Evolutionary conservation across 2,888 invertebrate species (phyloP).

Genomic region (Melinopterus prodromus): DNA sequence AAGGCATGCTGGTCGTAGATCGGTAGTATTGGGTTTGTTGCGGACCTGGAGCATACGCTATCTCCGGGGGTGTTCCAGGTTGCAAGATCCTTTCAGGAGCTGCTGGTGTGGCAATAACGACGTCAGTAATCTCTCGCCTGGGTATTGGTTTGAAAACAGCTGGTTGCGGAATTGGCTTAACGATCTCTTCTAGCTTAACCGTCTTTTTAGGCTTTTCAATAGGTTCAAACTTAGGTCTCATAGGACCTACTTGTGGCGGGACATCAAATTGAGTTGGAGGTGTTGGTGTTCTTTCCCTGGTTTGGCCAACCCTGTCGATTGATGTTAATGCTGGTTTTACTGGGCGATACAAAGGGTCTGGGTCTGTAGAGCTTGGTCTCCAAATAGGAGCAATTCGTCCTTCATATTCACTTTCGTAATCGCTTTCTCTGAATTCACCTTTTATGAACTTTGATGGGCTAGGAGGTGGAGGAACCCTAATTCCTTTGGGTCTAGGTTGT

Average conservation of each 20-base stretch:
- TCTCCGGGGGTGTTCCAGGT: constrained; percentile 68
- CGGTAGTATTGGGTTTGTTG: constrained; percentile 64
- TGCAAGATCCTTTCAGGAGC: constrained; percentile 58
- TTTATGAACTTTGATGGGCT: constrained; percentile 73
- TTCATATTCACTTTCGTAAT: constrained; percentile 78
- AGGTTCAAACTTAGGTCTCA: constrained; percentile 68
- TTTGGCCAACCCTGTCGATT: constrained; percentile 60
- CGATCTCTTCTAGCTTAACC: constrained; percentile 53
- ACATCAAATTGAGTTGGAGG: constrained; percentile 69
- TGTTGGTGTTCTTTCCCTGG: constrained; percentile 62
- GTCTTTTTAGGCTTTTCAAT: constrained; percentile 60
- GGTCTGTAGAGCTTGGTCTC: constrained; percentile 64
- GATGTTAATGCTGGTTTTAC: constrained; percentile 67
- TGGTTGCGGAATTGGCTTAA: constrained; percentile 58
- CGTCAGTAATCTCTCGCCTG: constrained; percentile 51
- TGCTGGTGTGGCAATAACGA: constrained; percentile 55
- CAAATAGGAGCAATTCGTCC: constrained; percentile 70
- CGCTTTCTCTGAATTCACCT: constrained; percentile 72
- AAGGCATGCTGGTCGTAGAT: constrained; percentile 65
- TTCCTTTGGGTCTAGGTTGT: constrained; percentile 54
- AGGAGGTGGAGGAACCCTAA: constrained; percentile 63
- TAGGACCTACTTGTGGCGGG: constrained; percentile 59
- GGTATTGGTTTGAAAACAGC: constrained; percentile 64
- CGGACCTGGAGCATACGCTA: constrained; percentile 65
- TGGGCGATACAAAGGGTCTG: constrained; percentile 66